Percentiles rank a stretch among this genome's conserved stretches.
Conservation (phyloP, 2,113 vertebrate species). For the Melanocharis versteri region DNA sequence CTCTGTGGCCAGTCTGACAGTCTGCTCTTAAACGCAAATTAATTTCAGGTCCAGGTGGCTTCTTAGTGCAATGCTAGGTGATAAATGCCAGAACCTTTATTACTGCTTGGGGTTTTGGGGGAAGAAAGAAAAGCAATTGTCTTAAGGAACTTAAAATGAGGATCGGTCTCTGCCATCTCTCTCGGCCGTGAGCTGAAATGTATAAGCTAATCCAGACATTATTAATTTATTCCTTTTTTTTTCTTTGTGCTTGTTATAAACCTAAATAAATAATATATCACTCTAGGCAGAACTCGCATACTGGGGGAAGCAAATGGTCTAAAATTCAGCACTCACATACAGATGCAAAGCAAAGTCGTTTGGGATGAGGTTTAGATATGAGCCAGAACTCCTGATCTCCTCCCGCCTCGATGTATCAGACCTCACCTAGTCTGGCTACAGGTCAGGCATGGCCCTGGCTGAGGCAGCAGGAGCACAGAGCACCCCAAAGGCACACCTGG, state of each 20-base stretch:
- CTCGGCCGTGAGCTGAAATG: neutral
- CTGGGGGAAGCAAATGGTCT: neutral
- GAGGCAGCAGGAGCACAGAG: neutral
- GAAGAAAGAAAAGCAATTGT: neutral
- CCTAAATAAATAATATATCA: constrained; percentile 39
- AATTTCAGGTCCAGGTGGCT: neutral
- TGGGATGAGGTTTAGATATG: neutral
- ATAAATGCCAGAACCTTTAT: neutral
- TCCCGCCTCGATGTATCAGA: fast-evolving
- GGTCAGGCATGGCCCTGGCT: fast-evolving
- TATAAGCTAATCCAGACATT: constrained; percentile 2
- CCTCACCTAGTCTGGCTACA: fast-evolving
- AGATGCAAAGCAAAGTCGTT: neutral
- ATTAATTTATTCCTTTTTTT: constrained; percentile 18
- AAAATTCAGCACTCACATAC: neutral
- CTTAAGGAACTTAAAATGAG: neutral
- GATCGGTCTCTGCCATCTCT: neutral
- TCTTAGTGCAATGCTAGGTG: neutral
- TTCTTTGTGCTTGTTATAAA: constrained; percentile 1
- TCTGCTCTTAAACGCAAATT: neutral
- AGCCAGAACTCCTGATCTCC: neutral
- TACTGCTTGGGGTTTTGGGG: neutral
- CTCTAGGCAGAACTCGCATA: neutral
- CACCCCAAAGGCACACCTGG: neutral
- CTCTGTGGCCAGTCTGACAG: neutral